Evolutionary conservation across 2,797 vertebrate genomes (phyloP).

Genomic region (Rhincodon typus): DNA sequence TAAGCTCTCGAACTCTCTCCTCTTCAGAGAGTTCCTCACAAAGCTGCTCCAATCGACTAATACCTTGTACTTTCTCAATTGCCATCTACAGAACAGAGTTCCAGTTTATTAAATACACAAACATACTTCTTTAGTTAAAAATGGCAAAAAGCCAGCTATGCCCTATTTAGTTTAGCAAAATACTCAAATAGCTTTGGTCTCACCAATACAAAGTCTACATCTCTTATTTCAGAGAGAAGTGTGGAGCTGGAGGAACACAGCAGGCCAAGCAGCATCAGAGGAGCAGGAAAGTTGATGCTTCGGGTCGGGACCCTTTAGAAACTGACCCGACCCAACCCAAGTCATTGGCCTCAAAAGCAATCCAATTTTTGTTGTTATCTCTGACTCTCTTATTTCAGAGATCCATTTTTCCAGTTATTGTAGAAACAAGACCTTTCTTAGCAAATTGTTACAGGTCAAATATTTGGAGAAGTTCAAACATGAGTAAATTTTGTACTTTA

Average conservation of each 20-base stretch:
- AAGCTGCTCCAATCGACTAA: constrained; percentile 90
- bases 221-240: background rate
- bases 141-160: background rate
- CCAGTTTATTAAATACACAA: background rate
- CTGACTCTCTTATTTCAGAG: background rate
- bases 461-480: background rate
- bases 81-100: constrained; percentile 66
- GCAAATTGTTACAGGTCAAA: background rate
- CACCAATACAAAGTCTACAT: background rate
- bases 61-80: constrained; percentile 92
- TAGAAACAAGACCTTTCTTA: background rate
- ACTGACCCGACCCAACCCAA: no score
- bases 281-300: no score
- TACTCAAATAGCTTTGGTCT: background rate
- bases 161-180: no score
- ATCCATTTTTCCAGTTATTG: background rate
- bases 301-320: no score
- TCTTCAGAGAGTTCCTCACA: constrained; percentile 94
- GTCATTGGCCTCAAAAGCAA: no score
- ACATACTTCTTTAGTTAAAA: background rate
- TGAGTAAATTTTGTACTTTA: no score
- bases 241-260: no score
- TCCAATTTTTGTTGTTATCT: no score
- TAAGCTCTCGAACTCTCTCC: constrained; percentile 85
- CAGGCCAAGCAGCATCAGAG: no score